Percentiles rank a stretch among this genome's conserved stretches.
These are phyloP conservation scores for Tragopan temminckii DNA, from an alignment of 2,797 vertebrate genomes.

Conservation along the genomic window DNA sequence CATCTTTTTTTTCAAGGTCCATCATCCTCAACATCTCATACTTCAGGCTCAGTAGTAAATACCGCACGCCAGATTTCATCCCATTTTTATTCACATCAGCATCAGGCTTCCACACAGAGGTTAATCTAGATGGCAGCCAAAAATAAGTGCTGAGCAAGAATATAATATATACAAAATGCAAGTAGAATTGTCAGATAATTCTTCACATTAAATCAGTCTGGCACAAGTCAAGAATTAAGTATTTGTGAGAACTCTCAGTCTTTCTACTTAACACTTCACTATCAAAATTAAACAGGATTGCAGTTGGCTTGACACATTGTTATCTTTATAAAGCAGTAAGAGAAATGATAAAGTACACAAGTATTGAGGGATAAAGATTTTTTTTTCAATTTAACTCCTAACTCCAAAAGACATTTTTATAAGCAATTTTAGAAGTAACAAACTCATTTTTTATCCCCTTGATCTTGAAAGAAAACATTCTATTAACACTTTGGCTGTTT, in stretches of 20 bases:
- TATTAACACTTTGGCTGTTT: neutral
- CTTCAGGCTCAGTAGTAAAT: neutral
- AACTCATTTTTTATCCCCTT: neutral
- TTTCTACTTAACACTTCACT: neutral
- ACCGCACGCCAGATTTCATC: neutral
- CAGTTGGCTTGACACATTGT: neutral
- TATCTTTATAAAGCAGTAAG: neutral
- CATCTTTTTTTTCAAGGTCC: neutral
- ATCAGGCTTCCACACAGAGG: neutral
- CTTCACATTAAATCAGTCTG: neutral
- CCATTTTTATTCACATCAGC: neutral
- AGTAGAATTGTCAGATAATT: neutral
- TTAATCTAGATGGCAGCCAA: neutral
- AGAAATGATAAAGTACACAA: neutral
- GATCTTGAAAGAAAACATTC: neutral
- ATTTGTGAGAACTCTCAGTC: neutral
- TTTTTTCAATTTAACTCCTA: neutral
- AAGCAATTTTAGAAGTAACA: neutral
- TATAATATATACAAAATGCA: neutral
- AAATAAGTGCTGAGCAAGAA: neutral
- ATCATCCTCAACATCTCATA: neutral
- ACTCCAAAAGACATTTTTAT: neutral
- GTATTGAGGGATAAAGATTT: neutral
- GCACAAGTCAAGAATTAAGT: neutral
- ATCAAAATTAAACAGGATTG: neutral